These are phyloP conservation scores for Choloepus didactylus DNA, from an alignment of 2,797 vertebrate species.

Conservation along the genomic window DNA sequence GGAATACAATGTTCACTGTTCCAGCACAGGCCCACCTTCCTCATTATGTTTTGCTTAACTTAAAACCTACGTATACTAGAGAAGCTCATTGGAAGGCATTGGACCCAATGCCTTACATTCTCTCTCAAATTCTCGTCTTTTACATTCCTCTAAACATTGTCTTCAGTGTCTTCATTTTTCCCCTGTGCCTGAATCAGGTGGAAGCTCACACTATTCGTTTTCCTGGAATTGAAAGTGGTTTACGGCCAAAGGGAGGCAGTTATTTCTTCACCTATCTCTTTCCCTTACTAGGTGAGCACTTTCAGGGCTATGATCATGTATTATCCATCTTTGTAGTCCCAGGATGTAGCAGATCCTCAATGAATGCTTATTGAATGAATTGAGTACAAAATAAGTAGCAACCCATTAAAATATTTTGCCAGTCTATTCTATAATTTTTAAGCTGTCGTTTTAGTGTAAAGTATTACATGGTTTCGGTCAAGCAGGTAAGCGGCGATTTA, in stretches of 20 bases:
- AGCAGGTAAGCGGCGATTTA: conserved; percentile 65
- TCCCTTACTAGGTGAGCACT: not conserved
- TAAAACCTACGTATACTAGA: not conserved
- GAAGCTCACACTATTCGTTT: not conserved
- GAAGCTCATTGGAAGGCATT: not conserved
- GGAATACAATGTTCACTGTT: not conserved
- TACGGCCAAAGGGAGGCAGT: not conserved
- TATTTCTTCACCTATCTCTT: not conserved
- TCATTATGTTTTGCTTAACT: not conserved
- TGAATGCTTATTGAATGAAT: conserved; percentile 55
- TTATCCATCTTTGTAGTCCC: not conserved
- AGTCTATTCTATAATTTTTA: conserved; percentile 47
- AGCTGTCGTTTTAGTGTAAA: conserved; percentile 52
- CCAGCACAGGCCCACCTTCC: not conserved
- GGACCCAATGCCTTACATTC: not conserved
- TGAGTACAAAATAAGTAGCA: conserved; percentile 62
- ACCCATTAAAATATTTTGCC: conserved; percentile 70
- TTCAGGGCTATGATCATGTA: not conserved
- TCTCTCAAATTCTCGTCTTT: conserved; percentile 11
- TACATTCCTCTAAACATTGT: not conserved
- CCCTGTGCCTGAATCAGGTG: not conserved
- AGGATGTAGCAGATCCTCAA: conserved; percentile 42
- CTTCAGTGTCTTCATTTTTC: not conserved
- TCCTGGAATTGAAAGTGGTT: not conserved
- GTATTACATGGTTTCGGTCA: conserved; percentile 58